Percentiles rank a stretch among this genome's conserved stretches.
Conservation (phyloP, 1,140 invertebrate species). For the Drosophila virilis region DNA sequence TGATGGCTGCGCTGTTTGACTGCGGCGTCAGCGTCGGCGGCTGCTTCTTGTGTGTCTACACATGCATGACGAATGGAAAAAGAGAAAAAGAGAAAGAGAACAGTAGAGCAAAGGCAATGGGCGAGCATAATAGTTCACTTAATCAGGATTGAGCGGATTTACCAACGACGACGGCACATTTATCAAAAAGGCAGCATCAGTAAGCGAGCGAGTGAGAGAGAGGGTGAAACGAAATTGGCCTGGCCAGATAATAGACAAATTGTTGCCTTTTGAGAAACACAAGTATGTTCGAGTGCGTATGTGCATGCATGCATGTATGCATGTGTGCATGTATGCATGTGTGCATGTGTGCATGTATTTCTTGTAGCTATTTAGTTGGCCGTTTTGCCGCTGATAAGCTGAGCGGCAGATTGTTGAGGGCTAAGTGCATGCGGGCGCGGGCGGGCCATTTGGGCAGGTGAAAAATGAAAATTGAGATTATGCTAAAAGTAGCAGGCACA, state of each 20-base stretch:
- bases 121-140: constrained; percentile 74
- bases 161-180: constrained; percentile 42
- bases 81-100: constrained; percentile 6
- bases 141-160: constrained; percentile 79
- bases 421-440: constrained; percentile 73
- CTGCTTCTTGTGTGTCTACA: constrained; percentile 75
- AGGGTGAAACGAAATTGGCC: constrained; percentile 49
- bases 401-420: constrained; percentile 40
- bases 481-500: constrained; percentile 14
- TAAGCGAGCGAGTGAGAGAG: not conserved
- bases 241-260: constrained; percentile 71
- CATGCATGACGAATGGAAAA: constrained; percentile 70
- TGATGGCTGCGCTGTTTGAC: constrained; percentile 58
- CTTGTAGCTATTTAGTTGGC: constrained; percentile 38
- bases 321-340: not conserved
- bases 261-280: constrained; percentile 50
- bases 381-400: constrained; percentile 68
- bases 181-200: constrained; percentile 47
- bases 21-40: constrained; percentile 33
- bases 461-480: constrained; percentile 81
- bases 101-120: constrained; percentile 18
- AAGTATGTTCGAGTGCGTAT: constrained; percentile 13
- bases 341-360: not conserved
- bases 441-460: constrained; percentile 65
- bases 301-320: not conserved